These are phyloP conservation scores for Haliclona indistincta DNA, from an alignment of 37 sponge, comb jelly and placozoan genomes.

Conservation along the genomic window DNA sequence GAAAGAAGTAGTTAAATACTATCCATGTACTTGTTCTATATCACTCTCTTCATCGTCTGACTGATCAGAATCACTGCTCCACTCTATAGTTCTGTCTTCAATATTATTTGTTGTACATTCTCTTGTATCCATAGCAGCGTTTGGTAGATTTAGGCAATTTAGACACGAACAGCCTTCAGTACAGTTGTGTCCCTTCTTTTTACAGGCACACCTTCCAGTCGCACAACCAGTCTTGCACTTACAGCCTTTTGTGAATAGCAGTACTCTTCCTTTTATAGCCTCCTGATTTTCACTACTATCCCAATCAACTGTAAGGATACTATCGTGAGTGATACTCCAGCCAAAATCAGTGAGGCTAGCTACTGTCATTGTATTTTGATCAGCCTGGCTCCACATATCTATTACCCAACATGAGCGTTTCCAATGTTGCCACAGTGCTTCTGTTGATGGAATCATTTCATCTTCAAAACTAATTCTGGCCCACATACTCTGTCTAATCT, in stretches of 20 bases:
- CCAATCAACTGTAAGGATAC: too few relatives aligned
- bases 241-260: too few relatives aligned
- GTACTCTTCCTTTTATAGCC: slow-evolving; percentile 14
- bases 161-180: slow-evolving; percentile 20
- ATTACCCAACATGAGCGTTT: slow-evolving; percentile 31
- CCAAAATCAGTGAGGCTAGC: slow-evolving; percentile 5
- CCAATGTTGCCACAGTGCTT: slow-evolving; percentile 26
- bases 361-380: slow-evolving; percentile 10
- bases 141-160: slow-evolving; percentile 20
- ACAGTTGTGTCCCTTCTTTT: not conserved
- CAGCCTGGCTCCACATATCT: slow-evolving; percentile 30
- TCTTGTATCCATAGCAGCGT: too few relatives aligned
- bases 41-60: too few relatives aligned
- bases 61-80: too few relatives aligned
- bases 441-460: too few relatives aligned
- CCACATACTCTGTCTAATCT: too few relatives aligned
- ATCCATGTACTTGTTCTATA: too few relatives aligned
- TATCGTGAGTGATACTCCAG: not conserved
- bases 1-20: too few relatives aligned
- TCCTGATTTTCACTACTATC: slow-evolving; percentile 6
- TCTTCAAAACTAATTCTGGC: too few relatives aligned
- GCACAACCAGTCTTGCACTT: slow-evolving; percentile 30
- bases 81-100: too few relatives aligned
- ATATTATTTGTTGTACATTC: too few relatives aligned
- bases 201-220: slow-evolving; percentile 21